A percentile compares a stretch with the other conserved stretches of the same genome.
These are phyloP conservation scores for Tinamus guttatus DNA, from an alignment of 2,113 vertebrate genomes.

Conservation along the genomic window DNA sequence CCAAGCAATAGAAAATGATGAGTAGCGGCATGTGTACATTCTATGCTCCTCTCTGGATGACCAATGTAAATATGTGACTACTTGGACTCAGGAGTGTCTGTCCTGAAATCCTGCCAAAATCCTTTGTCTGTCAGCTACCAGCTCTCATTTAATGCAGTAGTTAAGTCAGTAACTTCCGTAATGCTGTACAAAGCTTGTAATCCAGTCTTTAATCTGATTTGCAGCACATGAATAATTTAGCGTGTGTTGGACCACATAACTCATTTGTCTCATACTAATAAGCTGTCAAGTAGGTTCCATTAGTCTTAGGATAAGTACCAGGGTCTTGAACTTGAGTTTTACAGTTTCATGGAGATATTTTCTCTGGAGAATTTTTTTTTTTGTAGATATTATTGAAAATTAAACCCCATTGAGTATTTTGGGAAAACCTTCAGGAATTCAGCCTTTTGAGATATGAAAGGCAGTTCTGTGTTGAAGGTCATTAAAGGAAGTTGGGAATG, in stretches of 20 bases:
- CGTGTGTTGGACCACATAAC: background rate
- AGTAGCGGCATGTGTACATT: background rate
- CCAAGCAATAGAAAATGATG: background rate
- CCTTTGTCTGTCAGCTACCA: background rate
- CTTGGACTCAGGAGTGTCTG: background rate
- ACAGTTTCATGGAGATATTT: background rate
- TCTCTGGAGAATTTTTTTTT: background rate
- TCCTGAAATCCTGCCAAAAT: background rate
- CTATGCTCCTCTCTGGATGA: background rate
- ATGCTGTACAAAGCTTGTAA: background rate
- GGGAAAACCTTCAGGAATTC: background rate
- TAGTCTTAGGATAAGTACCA: background rate
- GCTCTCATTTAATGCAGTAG: background rate
- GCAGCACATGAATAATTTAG: background rate
- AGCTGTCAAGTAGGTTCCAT: background rate
- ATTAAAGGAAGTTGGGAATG: background rate
- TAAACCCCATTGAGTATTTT: background rate
- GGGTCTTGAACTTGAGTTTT: background rate
- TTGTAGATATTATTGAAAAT: background rate
- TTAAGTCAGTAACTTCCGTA: slow-evolving; percentile 23
- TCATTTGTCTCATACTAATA: slow-evolving; percentile 2
- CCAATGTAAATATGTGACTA: background rate
- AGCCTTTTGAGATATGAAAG: background rate
- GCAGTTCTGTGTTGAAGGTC: background rate
- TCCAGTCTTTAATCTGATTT: slow-evolving; percentile 37